phyloP scores from a whole-genome alignment of 2,797 vertebrate genomes.

The Aulostomus chinensis region DNA sequence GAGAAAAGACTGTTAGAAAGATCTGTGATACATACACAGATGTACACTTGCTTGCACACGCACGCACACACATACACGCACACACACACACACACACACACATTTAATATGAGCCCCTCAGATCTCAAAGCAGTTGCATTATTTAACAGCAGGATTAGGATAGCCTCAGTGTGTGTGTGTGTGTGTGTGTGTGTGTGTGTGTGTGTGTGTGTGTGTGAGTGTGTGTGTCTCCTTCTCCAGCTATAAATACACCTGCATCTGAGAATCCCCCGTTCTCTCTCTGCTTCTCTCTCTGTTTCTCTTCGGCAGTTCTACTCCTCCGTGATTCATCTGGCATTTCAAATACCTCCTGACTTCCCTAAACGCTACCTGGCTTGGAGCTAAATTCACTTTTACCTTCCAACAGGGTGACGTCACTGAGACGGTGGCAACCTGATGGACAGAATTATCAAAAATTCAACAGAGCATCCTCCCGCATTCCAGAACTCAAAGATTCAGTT shows the following conservation, averaged over 20 bases:
- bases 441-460: too few relatives aligned
- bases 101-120: constrained; percentile 59
- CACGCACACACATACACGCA: constrained; percentile 1
- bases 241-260: constrained; percentile 73
- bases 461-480: too few relatives aligned
- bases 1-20: constrained; percentile 3
- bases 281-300: constrained; percentile 16
- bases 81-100: constrained; percentile 14
- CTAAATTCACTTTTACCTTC: constrained; percentile 1
- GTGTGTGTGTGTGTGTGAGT: constrained; percentile 18
- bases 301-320: constrained; percentile 11
- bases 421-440: too few relatives aligned
- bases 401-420: too few relatives aligned
- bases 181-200: constrained; percentile 34
- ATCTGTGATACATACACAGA: constrained; percentile 14
- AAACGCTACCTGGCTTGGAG: constrained; percentile 29
- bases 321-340: constrained; percentile 26
- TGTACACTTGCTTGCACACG: constrained; percentile 17
- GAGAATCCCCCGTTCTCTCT: constrained; percentile 55
- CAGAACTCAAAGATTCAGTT: too few relatives aligned
- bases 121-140: constrained; percentile 73
- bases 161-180: constrained; percentile 53
- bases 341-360: constrained; percentile 27
- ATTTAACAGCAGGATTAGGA: constrained; percentile 70
- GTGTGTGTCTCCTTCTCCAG: constrained; percentile 30